Evolutionary conservation across 2,113 vertebrate genomes (phyloP), one percentile per base, ranked within the genome.

Genomic region (Neogobius melanostomus): DNA sequence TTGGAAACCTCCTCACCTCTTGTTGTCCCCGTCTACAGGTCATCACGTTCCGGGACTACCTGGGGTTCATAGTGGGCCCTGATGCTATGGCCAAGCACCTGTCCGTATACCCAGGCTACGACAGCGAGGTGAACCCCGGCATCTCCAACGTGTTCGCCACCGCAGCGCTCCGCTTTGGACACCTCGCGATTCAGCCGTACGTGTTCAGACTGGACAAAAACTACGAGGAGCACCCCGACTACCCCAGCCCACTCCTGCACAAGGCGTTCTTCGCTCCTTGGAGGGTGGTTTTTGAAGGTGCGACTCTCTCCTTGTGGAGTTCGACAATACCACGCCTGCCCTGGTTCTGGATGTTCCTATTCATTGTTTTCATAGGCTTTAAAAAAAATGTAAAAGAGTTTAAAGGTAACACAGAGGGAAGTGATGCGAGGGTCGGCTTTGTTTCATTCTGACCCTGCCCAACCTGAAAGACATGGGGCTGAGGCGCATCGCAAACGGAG

Each of bases 121-220:
- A 93, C 0, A 89, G 93, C 0, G 76, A 83, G 0, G 89, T 95
- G 60, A 92, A 98, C 79, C 86, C 96, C 0, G 87, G 87, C 5
- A 93, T 97, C 6, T 1, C 95, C 63, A 96, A 91, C 0, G 91
- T 95, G 52, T 98, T 97, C 62, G 84, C 91, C 8, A 96, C 95
- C 11, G 92, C 94, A 1, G 94, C 94, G 14, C 97, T 92, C 84
- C 90, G 93, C 48, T 97, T 96, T 1, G 95, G 90, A 11, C 96
- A 97, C 21, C 76, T 93, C 15, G 87, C 93, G 17, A 12, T 98
- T 72, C 94, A 96, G 15, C 94, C 93, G 0, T 82, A 90, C 36
- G 87, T 95, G 21, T 92, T 91, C 73, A 92, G 93, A 56, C 83
- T 96, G 57, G 6, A 95, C 80, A 85, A 90, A 51, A 64, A 74